phyloP scores from a whole-genome alignment of 2,888 invertebrate genomes.

The Volucella inflata region DNA sequence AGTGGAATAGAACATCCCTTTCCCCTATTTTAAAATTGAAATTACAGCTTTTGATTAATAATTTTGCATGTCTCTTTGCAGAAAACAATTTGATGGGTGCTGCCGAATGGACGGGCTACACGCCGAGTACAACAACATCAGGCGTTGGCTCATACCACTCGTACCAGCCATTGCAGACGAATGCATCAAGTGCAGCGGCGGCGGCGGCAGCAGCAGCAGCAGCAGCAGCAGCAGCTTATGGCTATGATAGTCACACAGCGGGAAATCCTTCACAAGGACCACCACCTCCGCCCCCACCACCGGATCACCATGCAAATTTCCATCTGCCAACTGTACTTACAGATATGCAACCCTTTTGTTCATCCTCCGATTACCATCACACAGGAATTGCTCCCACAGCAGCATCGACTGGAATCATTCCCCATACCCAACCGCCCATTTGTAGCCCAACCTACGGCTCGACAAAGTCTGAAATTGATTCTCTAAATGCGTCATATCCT shows the following conservation, averaged over 20 bases:
- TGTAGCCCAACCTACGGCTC: conserved; percentile 80
- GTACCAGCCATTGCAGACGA: conserved; percentile 67
- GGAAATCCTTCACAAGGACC: conserved; percentile 65
- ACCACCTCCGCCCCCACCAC: conserved; percentile 75
- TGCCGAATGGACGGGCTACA: conserved; percentile 87
- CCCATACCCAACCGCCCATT: conserved; percentile 77
- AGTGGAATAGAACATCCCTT: not conserved
- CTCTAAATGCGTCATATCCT: conserved; percentile 80
- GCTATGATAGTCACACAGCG: conserved; percentile 73
- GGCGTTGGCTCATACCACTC: conserved; percentile 62
- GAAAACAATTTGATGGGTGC: conserved; percentile 87
- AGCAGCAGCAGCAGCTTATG: conserved; percentile 55
- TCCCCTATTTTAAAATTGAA: conserved; percentile 24
- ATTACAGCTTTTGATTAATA: conserved; percentile 72
- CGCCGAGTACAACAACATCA: conserved; percentile 82
- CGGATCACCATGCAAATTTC: conserved; percentile 84
- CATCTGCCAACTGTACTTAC: conserved; percentile 86
- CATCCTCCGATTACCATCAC: conserved; percentile 83
- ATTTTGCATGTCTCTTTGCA: conserved; percentile 79
- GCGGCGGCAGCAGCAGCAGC: conserved; percentile 57
- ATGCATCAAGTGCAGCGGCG: conserved; percentile 71
- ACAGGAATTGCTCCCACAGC: conserved; percentile 79
- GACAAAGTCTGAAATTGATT: conserved; percentile 81
- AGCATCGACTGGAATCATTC: conserved; percentile 77
- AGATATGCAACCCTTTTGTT: conserved; percentile 85